A percentile compares a stretch with the other conserved stretches of the same genome.
phyloP scores from a whole-genome alignment of 2,888 invertebrate species.

The Branchipolynoe longqiensis region DNA sequence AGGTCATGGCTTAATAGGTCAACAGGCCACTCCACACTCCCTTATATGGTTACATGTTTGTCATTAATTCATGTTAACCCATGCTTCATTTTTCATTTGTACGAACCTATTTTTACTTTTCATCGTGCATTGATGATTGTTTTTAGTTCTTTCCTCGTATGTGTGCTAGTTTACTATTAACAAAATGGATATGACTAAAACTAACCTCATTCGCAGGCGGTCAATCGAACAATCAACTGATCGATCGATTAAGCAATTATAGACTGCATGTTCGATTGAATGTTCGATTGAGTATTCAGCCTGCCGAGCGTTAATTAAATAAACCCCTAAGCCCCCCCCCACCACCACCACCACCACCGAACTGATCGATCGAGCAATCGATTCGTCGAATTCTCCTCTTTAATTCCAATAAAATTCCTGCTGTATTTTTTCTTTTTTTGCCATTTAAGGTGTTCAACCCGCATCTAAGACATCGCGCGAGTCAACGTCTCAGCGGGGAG shows the following conservation, averaged over 20 bases:
- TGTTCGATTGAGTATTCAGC: no score
- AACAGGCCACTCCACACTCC: background rate
- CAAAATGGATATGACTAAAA: background rate
- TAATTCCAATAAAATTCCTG: background rate
- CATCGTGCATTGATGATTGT: slow-evolving; percentile 21
- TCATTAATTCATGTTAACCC: slow-evolving; percentile 13
- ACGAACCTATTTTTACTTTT: background rate
- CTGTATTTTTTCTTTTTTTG: slow-evolving; percentile 35
- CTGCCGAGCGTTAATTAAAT: no score
- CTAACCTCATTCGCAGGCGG: no score
- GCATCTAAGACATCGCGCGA: slow-evolving; percentile 35
- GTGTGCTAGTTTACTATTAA: background rate
- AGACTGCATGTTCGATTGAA: no score
- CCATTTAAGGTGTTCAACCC: slow-evolving; percentile 28
- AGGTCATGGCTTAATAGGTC: no score
- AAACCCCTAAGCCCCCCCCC: background rate
- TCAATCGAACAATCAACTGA: no score
- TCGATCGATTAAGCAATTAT: no score
- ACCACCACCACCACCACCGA: no score
- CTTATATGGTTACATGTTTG: slow-evolving; percentile 11
- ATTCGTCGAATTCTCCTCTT: background rate
- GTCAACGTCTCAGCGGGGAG: slow-evolving; percentile 22
- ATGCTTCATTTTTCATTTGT: background rate
- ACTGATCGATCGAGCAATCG: background rate
- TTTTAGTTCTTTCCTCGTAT: slow-evolving; percentile 3